Evolutionary conservation across 2,113 vertebrate genomes (phyloP), one percentile per base, ranked within the genome.

Genomic region (Mustelus asterias): DNA sequence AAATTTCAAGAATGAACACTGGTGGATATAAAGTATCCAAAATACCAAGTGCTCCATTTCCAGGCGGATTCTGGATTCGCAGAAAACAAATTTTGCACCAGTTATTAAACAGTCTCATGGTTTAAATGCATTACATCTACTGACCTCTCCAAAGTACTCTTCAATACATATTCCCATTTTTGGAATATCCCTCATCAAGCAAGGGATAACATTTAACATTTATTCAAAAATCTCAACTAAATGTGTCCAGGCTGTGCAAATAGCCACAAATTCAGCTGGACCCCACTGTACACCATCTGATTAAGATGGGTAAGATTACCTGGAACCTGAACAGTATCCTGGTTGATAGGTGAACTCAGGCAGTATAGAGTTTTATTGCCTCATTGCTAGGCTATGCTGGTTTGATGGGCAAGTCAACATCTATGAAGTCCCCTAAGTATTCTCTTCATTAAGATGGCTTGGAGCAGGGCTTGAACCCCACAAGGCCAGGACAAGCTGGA

Each of bases 181-280:
- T 93, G 29, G 54, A 58, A 90, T 90, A 90, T 90, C n/a, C 18
- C 89, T 93, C 22, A 60, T 33, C 48, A 18, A 83, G 37, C 37
- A 41, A 92, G 58, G 29, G 18, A 18, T n/a, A 37, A 65, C 13
- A 93, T 65, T 41, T 41, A 41, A 83, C 16, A 83, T 20, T 6
- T 83, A 83, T 83, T 13, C 14, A 65, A 54, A 65, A 93, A n/a
- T 93, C 89, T 93, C n/a, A 93, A n/a, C 58, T 92, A 92, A 92
- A 93, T 65, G 89, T 37, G 89, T 9, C n/a, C 60, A 67, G 26
- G 0, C 60, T 33, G 54, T 33, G 54, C 88, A 90, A 54, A 90
- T 0, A 37, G 60, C 89, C n/a, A 65, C 37, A 65, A 65, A 67
- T 93, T 65, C 89, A 92, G 88, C 33, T 83, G 80, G 80, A 83